Evolutionary conservation across 2,113 vertebrate genomes (phyloP), one percentile per base, ranked within the genome.

Genomic region (Stictonetta naevosa): DNA sequence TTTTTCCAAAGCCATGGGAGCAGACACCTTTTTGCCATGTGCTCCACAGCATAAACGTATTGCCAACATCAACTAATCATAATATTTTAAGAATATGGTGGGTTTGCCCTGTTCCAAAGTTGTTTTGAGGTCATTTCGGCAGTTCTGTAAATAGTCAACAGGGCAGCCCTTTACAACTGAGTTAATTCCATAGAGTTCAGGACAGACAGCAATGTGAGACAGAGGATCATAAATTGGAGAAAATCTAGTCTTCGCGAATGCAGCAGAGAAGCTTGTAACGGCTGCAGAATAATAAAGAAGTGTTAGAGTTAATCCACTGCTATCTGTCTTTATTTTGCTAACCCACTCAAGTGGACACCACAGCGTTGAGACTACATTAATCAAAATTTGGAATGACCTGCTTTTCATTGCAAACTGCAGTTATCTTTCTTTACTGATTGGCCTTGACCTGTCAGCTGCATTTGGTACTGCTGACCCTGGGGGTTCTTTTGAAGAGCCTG

Each of bases 341-440:
- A 85, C 66, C 93, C 88, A 93, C 84, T 94, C 13, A 8, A 52
- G 78, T 93, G 95, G 92, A 86, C 60, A 66, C 77, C 86, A 94
- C 71, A 68, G 92, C 76, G 86, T 16, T 59, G 86, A 63, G 88
- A 97, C 96, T 94, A 80, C 88, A 95, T 96, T 90, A 96, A 97
- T 96, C 94, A 95, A 93, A 86, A 83, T 92, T 91, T 94, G 90
- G 82, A 95, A 97, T 90, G 94, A 90, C 87, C 93, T 87, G 88
- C 60, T 96, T 96, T 97, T 95, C 94, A 95, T 87, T 91, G 92
- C 93, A 94, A 96, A 97, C 95, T 93, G 64, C 38, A 69, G 95
- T 93, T 96, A 96, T 92, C 96, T 97, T 97, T 97, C 86, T 96
- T 97, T 96, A 82, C 88, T 95, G 95, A 94, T 96, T 92, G 94